Percentiles rank a stretch among this genome's conserved stretches.
Conservation (phyloP, 23 tunicate genomes). For the Clavelina lepadiformis region DNA sequence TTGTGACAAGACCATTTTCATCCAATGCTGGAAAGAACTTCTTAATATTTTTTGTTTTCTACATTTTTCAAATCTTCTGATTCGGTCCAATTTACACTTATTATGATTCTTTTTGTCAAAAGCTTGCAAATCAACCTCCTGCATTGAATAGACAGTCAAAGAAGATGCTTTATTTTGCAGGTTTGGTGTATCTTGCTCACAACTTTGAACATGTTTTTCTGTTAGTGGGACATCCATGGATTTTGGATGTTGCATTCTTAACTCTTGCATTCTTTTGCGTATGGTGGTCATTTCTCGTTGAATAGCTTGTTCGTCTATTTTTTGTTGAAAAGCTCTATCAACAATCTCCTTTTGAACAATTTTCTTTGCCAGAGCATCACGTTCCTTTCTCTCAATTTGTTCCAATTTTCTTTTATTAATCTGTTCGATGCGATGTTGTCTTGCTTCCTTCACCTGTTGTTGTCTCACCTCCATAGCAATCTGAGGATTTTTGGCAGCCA, state of each 20-base stretch:
- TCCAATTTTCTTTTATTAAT: constrained; percentile 10
- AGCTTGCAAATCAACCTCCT: not conserved
- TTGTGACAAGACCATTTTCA: constrained; percentile 40
- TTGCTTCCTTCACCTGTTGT: constrained; percentile 56
- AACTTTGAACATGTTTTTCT: not conserved
- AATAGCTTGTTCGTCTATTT: constrained; percentile 68
- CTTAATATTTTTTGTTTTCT: constrained; percentile 14
- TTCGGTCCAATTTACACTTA: not conserved
- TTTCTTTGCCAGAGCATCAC: constrained; percentile 13
- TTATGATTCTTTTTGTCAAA: no score
- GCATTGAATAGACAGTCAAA: not conserved
- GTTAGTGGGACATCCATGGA: not conserved
- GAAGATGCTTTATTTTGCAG: not conserved
- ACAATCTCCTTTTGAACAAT: constrained; percentile 25
- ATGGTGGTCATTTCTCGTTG: constrained; percentile 53
- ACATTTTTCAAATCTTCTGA: constrained; percentile 9
- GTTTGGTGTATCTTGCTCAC: not conserved
- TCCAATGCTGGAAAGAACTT: constrained; percentile 39
- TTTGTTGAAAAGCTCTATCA: constrained; percentile 20
- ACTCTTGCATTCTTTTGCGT: constrained; percentile 52
- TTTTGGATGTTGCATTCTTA: constrained; percentile 32
- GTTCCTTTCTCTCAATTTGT: constrained; percentile 27
- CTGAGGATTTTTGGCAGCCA: constrained; percentile 22
- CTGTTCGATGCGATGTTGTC: constrained; percentile 30
- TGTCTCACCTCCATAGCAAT: constrained; percentile 55